These are phyloP conservation scores for Nasonia vitripennis DNA, from an alignment of 1,140 invertebrate species.

Conservation along the genomic window DNA sequence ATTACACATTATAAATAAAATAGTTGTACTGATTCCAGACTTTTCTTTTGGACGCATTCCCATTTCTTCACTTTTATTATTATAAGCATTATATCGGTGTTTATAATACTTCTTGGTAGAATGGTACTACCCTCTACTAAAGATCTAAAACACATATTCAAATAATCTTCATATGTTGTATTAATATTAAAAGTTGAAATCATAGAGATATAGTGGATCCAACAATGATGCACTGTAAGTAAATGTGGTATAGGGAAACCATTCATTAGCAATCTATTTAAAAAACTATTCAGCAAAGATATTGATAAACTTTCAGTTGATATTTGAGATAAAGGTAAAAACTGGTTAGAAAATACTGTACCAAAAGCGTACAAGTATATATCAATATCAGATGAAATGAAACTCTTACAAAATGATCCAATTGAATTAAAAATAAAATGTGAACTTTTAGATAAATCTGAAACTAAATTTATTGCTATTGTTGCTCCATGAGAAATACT, in stretches of 20 bases:
- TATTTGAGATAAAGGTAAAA: background rate
- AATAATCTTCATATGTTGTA: background rate
- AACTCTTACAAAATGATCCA: constrained; percentile 1
- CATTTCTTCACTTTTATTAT: no score
- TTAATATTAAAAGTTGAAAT: background rate
- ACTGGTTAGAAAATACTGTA: background rate
- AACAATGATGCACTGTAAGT: background rate
- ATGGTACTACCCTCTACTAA: background rate
- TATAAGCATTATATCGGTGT: no score
- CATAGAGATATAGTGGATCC: background rate
- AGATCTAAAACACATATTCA: background rate
- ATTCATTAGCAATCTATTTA: background rate
- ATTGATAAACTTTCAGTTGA: background rate
- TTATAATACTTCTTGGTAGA: background rate
- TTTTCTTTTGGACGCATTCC: no score
- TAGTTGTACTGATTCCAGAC: no score
- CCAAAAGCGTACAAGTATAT: constrained; percentile 3
- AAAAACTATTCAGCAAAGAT: background rate
- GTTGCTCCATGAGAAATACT: background rate
- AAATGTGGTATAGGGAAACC: background rate
- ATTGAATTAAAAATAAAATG: background rate
- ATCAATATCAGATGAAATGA: background rate
- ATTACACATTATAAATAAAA: no score
- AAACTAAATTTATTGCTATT: background rate
- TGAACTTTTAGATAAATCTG: background rate